A percentile compares a stretch with the other conserved stretches of the same genome.
phyloP scores from a whole-genome alignment of 2,888 invertebrate species.

The Sarcophaga rosellei region DNA sequence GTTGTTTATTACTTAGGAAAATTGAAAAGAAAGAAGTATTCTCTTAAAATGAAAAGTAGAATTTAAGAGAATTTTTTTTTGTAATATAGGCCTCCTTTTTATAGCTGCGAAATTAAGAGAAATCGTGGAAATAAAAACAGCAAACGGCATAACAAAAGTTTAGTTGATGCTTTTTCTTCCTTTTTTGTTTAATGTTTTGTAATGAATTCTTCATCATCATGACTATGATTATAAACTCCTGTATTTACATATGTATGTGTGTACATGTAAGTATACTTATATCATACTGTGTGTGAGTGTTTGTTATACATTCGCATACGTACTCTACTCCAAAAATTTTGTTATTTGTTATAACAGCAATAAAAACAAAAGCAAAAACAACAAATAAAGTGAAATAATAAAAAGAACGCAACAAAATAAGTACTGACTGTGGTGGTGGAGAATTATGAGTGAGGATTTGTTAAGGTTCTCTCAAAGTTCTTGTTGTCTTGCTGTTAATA shows the following conservation, averaged over 20 bases:
- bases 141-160: background rate
- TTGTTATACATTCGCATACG: background rate
- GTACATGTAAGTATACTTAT: too few species aligned
- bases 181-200: slow-evolving; percentile 41
- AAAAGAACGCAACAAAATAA: too few species aligned
- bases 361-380: too few species aligned
- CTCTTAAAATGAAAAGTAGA: slow-evolving; percentile 48
- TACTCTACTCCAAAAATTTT: too few species aligned
- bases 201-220: slow-evolving; percentile 30
- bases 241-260: background rate
- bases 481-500: too few species aligned
- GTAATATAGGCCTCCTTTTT: background rate
- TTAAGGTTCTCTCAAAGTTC: too few species aligned
- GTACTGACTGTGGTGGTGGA: too few species aligned
- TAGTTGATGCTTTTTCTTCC: slow-evolving; percentile 46
- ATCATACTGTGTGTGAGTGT: background rate
- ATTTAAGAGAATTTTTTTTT: slow-evolving; percentile 42
- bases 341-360: too few species aligned
- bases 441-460: too few species aligned
- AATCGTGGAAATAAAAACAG: background rate
- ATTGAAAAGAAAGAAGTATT: slow-evolving; percentile 3
- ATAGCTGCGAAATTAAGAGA: slow-evolving; percentile 8
- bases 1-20: slow-evolving; percentile 14
- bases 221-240: too few species aligned
- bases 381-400: too few species aligned